Conservation (phyloP, 2,888 invertebrate genomes). For the Serrognathus titanus region DNA sequence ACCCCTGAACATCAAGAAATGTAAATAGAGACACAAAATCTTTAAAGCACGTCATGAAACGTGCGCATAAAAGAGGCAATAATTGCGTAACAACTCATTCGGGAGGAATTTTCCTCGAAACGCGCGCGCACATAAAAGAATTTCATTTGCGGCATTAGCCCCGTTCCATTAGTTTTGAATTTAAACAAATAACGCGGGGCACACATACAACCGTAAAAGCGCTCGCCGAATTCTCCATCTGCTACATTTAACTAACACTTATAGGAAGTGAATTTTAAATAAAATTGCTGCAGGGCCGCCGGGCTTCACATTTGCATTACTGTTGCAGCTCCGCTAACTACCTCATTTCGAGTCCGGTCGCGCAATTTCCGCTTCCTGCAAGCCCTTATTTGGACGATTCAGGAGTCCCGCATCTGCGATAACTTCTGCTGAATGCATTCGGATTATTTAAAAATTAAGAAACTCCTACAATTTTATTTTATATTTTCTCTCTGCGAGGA, state of each 20-base stretch:
- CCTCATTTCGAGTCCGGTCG: slow-evolving; percentile 16
- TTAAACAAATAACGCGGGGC: slow-evolving; percentile 1
- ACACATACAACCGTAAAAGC: neutral
- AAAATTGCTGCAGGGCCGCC: slow-evolving; percentile 2
- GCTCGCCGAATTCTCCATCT: neutral
- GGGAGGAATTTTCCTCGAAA: too few species aligned
- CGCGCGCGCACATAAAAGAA: neutral
- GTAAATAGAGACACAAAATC: too few species aligned
- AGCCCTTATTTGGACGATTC: slow-evolving; percentile 9
- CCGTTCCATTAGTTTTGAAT: neutral
- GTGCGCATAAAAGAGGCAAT: too few species aligned
- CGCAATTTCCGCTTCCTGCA: slow-evolving; percentile 14
- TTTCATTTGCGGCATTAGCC: neutral
- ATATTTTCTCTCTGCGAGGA: too few species aligned
- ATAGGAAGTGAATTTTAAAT: slow-evolving; percentile 4
- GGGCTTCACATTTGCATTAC: slow-evolving; percentile 2
- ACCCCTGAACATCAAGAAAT: too few species aligned
- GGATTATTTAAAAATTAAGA: too few species aligned
- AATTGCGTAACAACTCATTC: too few species aligned
- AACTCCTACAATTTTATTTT: too few species aligned
- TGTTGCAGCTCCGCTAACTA: slow-evolving; percentile 13
- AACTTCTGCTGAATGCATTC: neutral
- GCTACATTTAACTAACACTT: slow-evolving; percentile 2
- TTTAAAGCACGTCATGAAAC: too few species aligned
- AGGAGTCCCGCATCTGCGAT: slow-evolving; percentile 1